Conservation (phyloP, 2,113 vertebrate species). For the Mus spicilegus region DNA sequence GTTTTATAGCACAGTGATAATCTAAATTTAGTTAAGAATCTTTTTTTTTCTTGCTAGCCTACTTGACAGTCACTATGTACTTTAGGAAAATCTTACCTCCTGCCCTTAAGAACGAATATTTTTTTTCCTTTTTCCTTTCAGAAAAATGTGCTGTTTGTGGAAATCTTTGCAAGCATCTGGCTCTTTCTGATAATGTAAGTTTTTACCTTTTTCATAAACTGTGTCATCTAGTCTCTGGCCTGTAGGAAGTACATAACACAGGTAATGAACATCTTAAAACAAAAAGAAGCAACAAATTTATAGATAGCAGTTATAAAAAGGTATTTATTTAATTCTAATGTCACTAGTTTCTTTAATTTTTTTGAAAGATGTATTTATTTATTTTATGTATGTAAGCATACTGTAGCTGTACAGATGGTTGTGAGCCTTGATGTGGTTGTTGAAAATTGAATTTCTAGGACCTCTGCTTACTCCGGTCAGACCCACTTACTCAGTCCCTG, state of each 20-base stretch:
- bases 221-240: slow-evolving; percentile 28
- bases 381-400: too few species aligned
- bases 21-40: slow-evolving; percentile 58
- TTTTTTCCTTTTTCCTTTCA: slow-evolving; percentile 65
- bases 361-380: too few species aligned
- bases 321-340: slow-evolving; percentile 17
- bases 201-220: not conserved
- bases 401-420: too few species aligned
- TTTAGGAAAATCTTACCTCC: slow-evolving; percentile 47
- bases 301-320: slow-evolving; percentile 4
- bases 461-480: too few species aligned
- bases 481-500: too few species aligned
- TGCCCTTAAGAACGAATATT: slow-evolving; percentile 3
- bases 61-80: slow-evolving; percentile 1
- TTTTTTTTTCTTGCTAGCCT: slow-evolving; percentile 20
- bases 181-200: slow-evolving; percentile 91
- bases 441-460: too few species aligned
- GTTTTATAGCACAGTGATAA: slow-evolving; percentile 52
- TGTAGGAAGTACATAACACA: slow-evolving; percentile 7
- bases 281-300: not conserved
- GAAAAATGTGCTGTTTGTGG: slow-evolving; percentile 91
- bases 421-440: too few species aligned
- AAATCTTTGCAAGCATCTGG: slow-evolving; percentile 88
- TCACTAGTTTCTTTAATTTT: slow-evolving; percentile 16
- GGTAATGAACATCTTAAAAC: not conserved